Evolutionary conservation across 2,113 vertebrate genomes (phyloP), one percentile per base, ranked within the genome.

Genomic region (Cygnus buccinator): DNA sequence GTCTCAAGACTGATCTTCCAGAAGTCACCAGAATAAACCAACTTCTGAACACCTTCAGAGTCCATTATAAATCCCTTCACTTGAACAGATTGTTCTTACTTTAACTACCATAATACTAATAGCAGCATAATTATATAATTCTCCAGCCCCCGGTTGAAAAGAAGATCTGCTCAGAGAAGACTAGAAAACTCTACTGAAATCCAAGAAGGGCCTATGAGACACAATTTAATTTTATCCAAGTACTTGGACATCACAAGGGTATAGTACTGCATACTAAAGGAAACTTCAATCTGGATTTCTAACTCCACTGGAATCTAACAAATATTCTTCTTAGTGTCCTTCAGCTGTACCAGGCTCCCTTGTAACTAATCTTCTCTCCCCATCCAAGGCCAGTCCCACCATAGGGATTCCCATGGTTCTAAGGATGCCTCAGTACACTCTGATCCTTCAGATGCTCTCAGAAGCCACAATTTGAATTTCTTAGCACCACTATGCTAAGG

Each of bases 101-200:
- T 19, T 70, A 94, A 44, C 93, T 72, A 77, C 74, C 73, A 84
- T 92, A 87, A 59, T 91, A 91, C 86, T 89, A 89, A 95, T 76
- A 95, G 84, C 70, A 91, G 66, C 71, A 76, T 82, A 92, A 92
- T 94, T 76, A 94, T 41, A 11, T 82, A 91, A 94, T 79, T 93
- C 62, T 82, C 62, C 94, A 95, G 54, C 62, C 35, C 74, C 66
- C 13, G 0, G 54, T 90, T 88, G 91, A 76, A 89, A 89, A 92
- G 74, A 94, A 73, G 80, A 89, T 87, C 86, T 93, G 68, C 73
- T 91, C 71, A 44, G 57, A 84, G 59, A 94, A 79, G 58, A 80
- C 62, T 79, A 76, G 44, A 92, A 91, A 82, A 89, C 57, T 71
- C 84, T 35, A 73, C 73, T 66, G 73, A 92, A 93, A 92, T 76